phyloP scores from a whole-genome alignment of 2,888 invertebrate genomes.

The Hedya salicella region DNA sequence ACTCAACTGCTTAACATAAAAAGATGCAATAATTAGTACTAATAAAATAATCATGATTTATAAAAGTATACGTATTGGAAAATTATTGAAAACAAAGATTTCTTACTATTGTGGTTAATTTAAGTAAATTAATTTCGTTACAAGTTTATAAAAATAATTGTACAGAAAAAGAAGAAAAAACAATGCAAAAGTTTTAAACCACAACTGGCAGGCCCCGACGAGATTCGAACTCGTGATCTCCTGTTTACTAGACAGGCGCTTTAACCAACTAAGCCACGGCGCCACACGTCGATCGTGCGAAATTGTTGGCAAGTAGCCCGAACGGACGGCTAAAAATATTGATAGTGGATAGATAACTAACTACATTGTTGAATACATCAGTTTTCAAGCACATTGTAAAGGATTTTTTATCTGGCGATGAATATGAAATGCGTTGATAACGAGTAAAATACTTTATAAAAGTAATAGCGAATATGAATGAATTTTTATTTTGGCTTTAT shows the following conservation, averaged over 20 bases:
- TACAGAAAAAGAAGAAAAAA: neutral
- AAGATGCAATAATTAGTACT: no score
- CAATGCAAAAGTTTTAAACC: slow-evolving; percentile 26
- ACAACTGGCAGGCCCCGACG: slow-evolving; percentile 85
- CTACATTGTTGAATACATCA: no score
- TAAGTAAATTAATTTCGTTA: neutral
- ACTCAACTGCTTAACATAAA: no score
- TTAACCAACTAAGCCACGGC: slow-evolving; percentile 91
- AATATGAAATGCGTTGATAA: neutral
- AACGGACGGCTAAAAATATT: neutral
- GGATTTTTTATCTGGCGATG: neutral
- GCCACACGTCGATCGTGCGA: slow-evolving; percentile 60
- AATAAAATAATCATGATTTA: no score
- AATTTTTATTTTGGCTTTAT: no score
- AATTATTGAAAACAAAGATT: no score
- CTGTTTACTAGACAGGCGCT: slow-evolving; percentile 91
- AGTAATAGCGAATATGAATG: no score
- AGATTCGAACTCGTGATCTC: slow-evolving; percentile 91
- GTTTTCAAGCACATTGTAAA: no score
- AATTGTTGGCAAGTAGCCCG: slow-evolving; percentile 25
- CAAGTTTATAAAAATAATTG: no score
- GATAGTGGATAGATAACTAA: slow-evolving; percentile 5
- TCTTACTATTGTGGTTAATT: no score
- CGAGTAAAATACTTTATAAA: no score
- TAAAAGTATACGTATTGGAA: no score